These are phyloP conservation scores for Brenthis hecate DNA, from an alignment of 2,888 invertebrate species.

Conservation along the genomic window DNA sequence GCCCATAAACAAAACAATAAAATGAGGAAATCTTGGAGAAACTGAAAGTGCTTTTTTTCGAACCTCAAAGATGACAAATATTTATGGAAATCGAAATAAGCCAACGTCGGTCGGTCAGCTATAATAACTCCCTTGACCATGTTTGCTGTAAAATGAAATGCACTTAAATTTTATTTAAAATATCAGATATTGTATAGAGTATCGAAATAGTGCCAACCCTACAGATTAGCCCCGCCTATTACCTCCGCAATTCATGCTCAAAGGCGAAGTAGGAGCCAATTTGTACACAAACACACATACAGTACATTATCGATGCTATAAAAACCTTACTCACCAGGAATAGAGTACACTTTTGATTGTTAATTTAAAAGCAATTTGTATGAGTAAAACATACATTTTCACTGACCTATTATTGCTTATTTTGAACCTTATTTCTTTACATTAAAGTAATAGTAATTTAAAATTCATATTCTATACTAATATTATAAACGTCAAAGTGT, in stretches of 20 bases:
- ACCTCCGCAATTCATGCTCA: conserved; percentile 63
- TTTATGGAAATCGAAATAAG: too few relatives aligned
- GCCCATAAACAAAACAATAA: too few relatives aligned
- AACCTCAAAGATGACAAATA: too few relatives aligned
- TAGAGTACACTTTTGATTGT: conserved; percentile 6
- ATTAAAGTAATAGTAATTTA: too few relatives aligned
- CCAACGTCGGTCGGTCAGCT: too few relatives aligned
- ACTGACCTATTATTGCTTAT: conserved; percentile 18
- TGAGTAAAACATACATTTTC: conserved; percentile 29
- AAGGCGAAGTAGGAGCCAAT: conserved; percentile 71
- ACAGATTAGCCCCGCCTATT: conserved; percentile 62
- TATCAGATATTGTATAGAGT: not conserved
- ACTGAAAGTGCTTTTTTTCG: too few relatives aligned
- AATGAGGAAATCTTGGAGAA: too few relatives aligned
- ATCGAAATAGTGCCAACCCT: conserved; percentile 53
- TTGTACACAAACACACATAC: conserved; percentile 55
- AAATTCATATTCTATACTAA: too few relatives aligned
- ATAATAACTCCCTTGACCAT: too few relatives aligned
- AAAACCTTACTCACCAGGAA: not conserved
- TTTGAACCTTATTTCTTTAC: conserved; percentile 8
- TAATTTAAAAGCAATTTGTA: conserved; percentile 18
- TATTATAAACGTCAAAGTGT: too few relatives aligned
- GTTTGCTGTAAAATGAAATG: too few relatives aligned
- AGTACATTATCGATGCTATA: conserved; percentile 35
- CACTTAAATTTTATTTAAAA: too few relatives aligned